Evolutionary conservation across 2,888 invertebrate species (phyloP).

Genomic region (Gastracanthus pulcherrimus): DNA sequence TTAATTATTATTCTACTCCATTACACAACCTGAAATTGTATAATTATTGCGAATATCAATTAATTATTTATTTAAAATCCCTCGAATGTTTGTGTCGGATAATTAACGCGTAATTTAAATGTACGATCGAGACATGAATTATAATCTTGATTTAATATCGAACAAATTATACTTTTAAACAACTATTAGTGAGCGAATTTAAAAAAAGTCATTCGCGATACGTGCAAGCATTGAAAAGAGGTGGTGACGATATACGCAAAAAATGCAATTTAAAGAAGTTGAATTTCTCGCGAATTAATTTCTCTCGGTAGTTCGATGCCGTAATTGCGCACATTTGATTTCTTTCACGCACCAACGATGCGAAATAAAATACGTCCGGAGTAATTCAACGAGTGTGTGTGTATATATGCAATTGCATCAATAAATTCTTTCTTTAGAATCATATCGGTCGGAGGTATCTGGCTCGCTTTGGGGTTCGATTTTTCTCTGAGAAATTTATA

Average conservation of each 20-base stretch:
- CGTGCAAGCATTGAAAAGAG: too few relatives aligned
- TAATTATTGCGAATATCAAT: neutral
- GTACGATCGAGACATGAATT: neutral
- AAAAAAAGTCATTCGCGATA: too few relatives aligned
- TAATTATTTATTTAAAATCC: neutral
- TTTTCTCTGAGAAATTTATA: conserved; percentile 19
- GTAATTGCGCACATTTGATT: conserved; percentile 41
- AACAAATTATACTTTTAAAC: neutral
- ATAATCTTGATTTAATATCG: neutral
- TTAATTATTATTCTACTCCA: too few relatives aligned
- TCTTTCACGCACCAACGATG: too few relatives aligned
- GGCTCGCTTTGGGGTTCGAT: neutral
- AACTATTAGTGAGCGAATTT: neutral
- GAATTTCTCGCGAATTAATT: conserved; percentile 16
- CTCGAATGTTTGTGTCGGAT: too few relatives aligned
- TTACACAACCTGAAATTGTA: too few relatives aligned
- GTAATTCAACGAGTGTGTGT: neutral
- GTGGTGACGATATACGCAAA: neutral
- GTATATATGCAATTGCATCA: neutral
- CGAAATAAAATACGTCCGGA: conserved; percentile 31
- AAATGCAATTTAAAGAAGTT: neutral
- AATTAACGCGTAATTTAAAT: neutral
- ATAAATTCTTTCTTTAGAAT: conserved; percentile 18
- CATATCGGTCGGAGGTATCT: conserved; percentile 13
- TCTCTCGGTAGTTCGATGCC: neutral